Conservation (phyloP, 2,888 invertebrate genomes). For the Cetonia aurata region DNA sequence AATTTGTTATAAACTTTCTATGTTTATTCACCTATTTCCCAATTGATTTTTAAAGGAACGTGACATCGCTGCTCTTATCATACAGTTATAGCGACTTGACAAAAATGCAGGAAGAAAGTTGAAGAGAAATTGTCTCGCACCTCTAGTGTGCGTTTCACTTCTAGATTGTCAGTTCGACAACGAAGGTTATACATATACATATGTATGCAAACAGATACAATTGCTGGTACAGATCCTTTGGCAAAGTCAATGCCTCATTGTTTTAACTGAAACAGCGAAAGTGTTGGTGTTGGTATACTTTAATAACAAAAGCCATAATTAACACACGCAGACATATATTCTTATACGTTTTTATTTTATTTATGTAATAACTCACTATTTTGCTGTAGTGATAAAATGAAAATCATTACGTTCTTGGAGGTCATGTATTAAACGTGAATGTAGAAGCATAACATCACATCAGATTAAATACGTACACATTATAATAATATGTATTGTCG, state of each 20-base stretch:
- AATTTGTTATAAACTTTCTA: constrained; percentile 25
- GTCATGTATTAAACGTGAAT: too few species aligned
- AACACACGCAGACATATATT: too few species aligned
- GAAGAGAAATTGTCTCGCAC: constrained; percentile 27
- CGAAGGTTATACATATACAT: constrained; percentile 18
- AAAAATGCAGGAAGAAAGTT: constrained; percentile 39
- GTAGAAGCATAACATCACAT: too few species aligned
- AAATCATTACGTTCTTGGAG: too few species aligned
- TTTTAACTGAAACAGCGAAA: not conserved
- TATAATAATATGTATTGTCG: too few species aligned
- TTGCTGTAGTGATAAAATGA: too few species aligned
- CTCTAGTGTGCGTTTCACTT: constrained; percentile 22
- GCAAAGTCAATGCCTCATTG: constrained; percentile 10
- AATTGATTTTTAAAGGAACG: constrained; percentile 25
- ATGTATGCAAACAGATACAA: not conserved
- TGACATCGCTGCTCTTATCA: constrained; percentile 9
- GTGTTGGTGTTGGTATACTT: too few species aligned
- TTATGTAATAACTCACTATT: too few species aligned
- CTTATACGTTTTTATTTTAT: too few species aligned
- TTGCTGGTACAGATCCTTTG: not conserved
- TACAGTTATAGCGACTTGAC: constrained; percentile 8
- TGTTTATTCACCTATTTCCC: constrained; percentile 22
- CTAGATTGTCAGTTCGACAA: constrained; percentile 13
- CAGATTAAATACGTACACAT: too few species aligned
- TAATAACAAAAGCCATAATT: too few species aligned